phyloP scores from a whole-genome alignment of 2,888 invertebrate genomes.

The Lithophane ornitopus region DNA sequence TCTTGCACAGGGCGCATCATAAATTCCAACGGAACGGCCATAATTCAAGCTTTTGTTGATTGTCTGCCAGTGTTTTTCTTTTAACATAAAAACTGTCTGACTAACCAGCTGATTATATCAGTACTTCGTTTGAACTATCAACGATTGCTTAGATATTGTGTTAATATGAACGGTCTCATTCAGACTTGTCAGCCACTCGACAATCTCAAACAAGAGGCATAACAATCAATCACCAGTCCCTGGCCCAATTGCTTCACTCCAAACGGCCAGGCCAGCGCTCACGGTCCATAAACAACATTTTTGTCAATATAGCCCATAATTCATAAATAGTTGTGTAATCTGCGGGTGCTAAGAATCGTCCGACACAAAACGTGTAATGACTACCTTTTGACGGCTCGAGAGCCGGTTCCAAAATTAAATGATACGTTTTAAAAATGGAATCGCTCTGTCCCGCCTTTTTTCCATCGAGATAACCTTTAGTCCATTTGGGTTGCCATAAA shows the following conservation, averaged over 20 bases:
- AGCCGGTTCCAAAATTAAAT: constrained; percentile 91
- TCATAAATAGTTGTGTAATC: constrained; percentile 81
- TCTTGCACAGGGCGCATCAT: constrained; percentile 36
- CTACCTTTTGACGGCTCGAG: constrained; percentile 90
- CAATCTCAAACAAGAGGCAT: constrained; percentile 38
- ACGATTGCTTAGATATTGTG: constrained; percentile 27
- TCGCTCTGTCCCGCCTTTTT: constrained; percentile 90
- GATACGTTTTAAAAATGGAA: constrained; percentile 91
- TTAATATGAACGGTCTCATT: constrained; percentile 34
- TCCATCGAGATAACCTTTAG: constrained; percentile 89
- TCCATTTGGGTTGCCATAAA: constrained; percentile 88
- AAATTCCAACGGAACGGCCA: constrained; percentile 48
- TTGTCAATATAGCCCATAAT: constrained; percentile 74
- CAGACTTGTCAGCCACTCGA: constrained; percentile 37
- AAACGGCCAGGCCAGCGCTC: constrained; percentile 32
- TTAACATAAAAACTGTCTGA: constrained; percentile 27
- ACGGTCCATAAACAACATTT: constrained; percentile 60
- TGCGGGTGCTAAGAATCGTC: constrained; percentile 85
- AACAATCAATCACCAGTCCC: constrained; percentile 61
- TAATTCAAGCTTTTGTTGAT: constrained; percentile 45
- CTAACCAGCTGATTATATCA: constrained; percentile 35
- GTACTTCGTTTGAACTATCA: constrained; percentile 34
- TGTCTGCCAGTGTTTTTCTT: constrained; percentile 31
- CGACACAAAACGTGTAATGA: constrained; percentile 89
- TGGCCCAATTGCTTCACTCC: constrained; percentile 40